Conservation (phyloP, 64 coral and sea anemone species). For the Platygyra sinensis region DNA sequence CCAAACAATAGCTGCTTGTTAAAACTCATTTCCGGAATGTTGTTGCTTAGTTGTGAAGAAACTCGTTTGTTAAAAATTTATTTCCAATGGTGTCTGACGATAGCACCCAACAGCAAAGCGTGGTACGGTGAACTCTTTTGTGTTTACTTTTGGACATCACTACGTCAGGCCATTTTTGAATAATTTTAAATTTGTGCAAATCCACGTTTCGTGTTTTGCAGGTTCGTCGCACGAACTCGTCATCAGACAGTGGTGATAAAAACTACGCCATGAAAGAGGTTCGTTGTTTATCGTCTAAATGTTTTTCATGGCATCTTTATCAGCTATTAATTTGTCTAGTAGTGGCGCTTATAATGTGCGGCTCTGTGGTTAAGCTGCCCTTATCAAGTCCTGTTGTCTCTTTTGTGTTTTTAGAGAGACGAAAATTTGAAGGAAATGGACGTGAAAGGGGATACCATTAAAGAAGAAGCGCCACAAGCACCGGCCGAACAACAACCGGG, state of each 20-base stretch:
- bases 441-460: not conserved
- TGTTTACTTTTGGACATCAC: not conserved
- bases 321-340: not conserved
- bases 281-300: constrained; percentile 22
- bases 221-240: not conserved
- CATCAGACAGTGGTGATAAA: not conserved
- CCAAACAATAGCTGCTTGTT: not conserved
- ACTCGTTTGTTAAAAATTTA: constrained; percentile 48
- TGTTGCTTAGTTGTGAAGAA: constrained; percentile 30
- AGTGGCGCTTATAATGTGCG: not conserved
- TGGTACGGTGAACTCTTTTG: constrained; percentile 11
- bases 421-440: constrained; percentile 33
- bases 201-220: not conserved
- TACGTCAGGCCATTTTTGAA: not conserved
- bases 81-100: constrained; percentile 11
- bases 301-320: not conserved
- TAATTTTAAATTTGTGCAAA: not conserved
- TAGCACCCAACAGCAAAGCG: not conserved
- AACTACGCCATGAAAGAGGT: constrained; percentile 37
- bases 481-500: constrained; percentile 44
- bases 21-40: not conserved
- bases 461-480: not conserved
- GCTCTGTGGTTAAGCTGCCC: not conserved
- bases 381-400: not conserved
- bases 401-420: not conserved